Evolutionary conservation across 2,113 vertebrate genomes (phyloP).

Genomic region (Saguinus imperator): DNA sequence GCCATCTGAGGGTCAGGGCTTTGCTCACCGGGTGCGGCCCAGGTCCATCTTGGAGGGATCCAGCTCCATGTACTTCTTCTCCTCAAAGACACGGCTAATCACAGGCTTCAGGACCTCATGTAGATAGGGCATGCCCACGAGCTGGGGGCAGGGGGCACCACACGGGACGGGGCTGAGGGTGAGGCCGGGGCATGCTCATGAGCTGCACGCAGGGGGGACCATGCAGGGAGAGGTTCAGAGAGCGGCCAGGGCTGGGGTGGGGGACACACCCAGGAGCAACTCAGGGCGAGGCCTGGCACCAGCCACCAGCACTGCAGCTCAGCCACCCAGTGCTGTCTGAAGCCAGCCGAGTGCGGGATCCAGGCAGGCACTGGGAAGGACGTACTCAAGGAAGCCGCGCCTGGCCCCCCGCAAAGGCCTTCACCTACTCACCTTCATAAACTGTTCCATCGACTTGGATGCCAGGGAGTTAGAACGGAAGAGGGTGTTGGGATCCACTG

Average conservation of each 20-base stretch:
- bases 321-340: background rate
- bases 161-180: background rate
- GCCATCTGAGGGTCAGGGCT: rapidly evolving
- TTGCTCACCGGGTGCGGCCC: slow-evolving; percentile 86
- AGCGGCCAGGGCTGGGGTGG: rapidly evolving
- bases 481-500: slow-evolving; percentile 95
- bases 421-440: slow-evolving; percentile 80
- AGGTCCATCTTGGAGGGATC: slow-evolving; percentile 93
- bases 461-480: slow-evolving; percentile 94
- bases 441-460: slow-evolving; percentile 95
- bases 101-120: slow-evolving; percentile 90
- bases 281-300: background rate
- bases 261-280: rapidly evolving
- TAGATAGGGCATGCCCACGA: slow-evolving; percentile 94
- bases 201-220: background rate
- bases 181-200: background rate
- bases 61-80: slow-evolving; percentile 94
- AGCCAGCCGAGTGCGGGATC: background rate
- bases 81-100: slow-evolving; percentile 92
- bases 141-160: slow-evolving; percentile 78
- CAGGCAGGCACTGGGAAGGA: background rate
- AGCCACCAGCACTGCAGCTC: background rate
- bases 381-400: rapidly evolving
- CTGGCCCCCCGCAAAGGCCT: rapidly evolving
- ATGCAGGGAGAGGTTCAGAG: background rate